phyloP scores from a whole-genome alignment of 2,888 invertebrate genomes.

The Drosophila niveifrons region DNA sequence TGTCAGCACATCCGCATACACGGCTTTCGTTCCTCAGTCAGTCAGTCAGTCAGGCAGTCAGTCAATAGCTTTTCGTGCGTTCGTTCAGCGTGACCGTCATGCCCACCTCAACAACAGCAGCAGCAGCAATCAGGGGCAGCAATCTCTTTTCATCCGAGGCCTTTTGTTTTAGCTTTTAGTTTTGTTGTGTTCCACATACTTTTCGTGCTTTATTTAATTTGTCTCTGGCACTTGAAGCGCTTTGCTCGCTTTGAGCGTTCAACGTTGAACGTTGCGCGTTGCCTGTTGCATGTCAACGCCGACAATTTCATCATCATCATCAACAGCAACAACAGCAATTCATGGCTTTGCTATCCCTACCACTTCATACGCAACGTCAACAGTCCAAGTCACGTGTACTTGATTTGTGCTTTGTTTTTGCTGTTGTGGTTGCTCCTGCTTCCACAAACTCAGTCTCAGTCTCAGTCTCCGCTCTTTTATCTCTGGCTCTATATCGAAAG shows the following conservation, averaged over 20 bases:
- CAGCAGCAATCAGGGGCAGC: slow-evolving; percentile 59
- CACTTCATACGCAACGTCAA: slow-evolving; percentile 53
- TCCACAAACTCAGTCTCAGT: slow-evolving; percentile 18
- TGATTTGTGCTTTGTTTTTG: slow-evolving; percentile 74
- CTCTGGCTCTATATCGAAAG: slow-evolving; percentile 68
- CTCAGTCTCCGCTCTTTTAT: slow-evolving; percentile 51
- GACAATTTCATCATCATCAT: slow-evolving; percentile 76
- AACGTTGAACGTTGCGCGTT: background rate
- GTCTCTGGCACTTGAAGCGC: slow-evolving; percentile 62
- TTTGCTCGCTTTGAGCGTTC: slow-evolving; percentile 21
- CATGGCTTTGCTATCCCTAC: slow-evolving; percentile 11
- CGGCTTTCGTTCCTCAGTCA: slow-evolving; percentile 17
- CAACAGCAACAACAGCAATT: background rate
- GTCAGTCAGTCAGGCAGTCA: slow-evolving; percentile 46
- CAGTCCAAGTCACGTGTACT: slow-evolving; percentile 75
- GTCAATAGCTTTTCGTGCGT: slow-evolving; percentile 77
- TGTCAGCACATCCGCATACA: slow-evolving; percentile 67
- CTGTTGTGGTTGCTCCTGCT: slow-evolving; percentile 22
- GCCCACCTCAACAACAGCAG: slow-evolving; percentile 65
- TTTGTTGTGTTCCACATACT: slow-evolving; percentile 36
- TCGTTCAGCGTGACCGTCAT: slow-evolving; percentile 82
- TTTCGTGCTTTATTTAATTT: slow-evolving; percentile 75
- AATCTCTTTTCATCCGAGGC: slow-evolving; percentile 59
- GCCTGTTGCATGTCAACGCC: slow-evolving; percentile 77
- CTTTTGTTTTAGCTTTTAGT: slow-evolving; percentile 61